Percentiles rank a stretch among this genome's conserved stretches.
Conservation (phyloP, 1,140 invertebrate genomes). For the Conus ventricosus region DNA sequence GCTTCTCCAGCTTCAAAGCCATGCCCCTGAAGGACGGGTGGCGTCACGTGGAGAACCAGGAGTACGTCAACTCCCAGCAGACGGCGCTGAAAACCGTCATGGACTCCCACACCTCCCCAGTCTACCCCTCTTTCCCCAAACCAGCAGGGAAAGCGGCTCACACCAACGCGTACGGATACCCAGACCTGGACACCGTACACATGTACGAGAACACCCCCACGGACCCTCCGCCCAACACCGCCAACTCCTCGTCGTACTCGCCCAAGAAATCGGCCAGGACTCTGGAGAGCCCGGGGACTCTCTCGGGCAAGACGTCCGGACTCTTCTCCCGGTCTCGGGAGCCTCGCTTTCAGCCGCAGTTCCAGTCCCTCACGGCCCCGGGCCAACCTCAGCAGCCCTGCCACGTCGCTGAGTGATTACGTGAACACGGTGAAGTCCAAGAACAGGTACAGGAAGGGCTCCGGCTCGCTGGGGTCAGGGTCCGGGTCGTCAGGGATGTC, state of each 20-base stretch:
- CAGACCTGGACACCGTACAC: not conserved
- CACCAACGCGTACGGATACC: not conserved
- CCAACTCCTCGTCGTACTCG: slow-evolving; percentile 8
- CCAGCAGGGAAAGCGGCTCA: not conserved
- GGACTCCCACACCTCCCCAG: not conserved
- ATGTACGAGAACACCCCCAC: not conserved
- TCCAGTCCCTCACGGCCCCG: slow-evolving; percentile 25
- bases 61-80: slow-evolving; percentile 15
- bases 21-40: slow-evolving; percentile 33
- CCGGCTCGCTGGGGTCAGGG: too few species aligned
- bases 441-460: not conserved
- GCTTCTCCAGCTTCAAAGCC: slow-evolving; percentile 33
- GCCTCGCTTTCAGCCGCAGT: slow-evolving; percentile 32
- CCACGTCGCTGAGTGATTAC: slow-evolving; percentile 12
- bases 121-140: not conserved
- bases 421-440: not conserved
- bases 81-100: not conserved
- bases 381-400: not conserved
- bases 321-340: not conserved
- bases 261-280: slow-evolving; percentile 10
- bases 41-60: slow-evolving; percentile 23
- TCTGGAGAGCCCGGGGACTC: not conserved
- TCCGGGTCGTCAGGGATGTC: not conserved
- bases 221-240: not conserved
- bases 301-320: not conserved